Evolutionary conservation across 2,113 vertebrate genomes (phyloP).

Genomic region (Sarotherodon lohbergeri): DNA sequence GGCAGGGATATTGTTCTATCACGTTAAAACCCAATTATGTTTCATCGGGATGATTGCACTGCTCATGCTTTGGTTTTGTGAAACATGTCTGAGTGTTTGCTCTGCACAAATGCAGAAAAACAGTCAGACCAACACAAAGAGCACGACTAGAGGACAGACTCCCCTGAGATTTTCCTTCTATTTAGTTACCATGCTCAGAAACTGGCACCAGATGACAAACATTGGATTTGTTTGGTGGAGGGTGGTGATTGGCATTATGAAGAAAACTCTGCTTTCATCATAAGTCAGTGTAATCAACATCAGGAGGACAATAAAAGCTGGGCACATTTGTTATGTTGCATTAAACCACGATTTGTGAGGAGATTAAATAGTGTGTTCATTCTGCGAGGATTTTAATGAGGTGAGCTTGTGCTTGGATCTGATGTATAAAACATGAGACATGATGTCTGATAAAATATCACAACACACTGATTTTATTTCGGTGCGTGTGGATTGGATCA

Average conservation of each 20-base stretch:
- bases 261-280: constrained; percentile 25
- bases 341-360: not conserved
- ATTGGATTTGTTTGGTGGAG: constrained; percentile 36
- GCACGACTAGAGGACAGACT: constrained; percentile 26
- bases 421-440: not conserved
- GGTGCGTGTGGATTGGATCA: not conserved
- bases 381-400: not conserved
- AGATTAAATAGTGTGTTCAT: not conserved
- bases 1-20: constrained; percentile 72
- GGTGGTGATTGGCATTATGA: constrained; percentile 38
- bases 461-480: not conserved
- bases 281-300: not conserved
- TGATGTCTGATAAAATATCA: not conserved
- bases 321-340: not conserved
- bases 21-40: constrained; percentile 74
- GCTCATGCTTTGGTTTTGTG: not conserved
- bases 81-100: constrained; percentile 27
- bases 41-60: constrained; percentile 56
- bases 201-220: constrained; percentile 39
- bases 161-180: constrained; percentile 22
- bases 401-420: not conserved
- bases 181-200: constrained; percentile 36
- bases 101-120: not conserved
- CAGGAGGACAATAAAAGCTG: constrained; percentile 5
- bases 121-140: constrained; percentile 16